Conservation (phyloP, 2,797 vertebrate genomes). For the Sorex maritimensis region DNA sequence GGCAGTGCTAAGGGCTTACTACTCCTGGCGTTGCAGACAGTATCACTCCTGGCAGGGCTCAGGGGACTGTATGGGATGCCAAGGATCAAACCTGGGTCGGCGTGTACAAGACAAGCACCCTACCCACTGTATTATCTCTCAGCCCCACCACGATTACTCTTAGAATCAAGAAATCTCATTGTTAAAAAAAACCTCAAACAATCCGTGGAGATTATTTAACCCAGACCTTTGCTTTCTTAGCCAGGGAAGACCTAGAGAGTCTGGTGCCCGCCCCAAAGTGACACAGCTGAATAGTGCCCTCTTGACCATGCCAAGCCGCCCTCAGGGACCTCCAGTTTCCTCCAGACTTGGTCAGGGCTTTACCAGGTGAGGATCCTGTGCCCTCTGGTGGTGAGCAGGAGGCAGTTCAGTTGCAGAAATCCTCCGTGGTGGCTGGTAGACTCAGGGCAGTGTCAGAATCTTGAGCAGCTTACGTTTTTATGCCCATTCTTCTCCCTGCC, state of each 20-base stretch:
- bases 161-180: slow-evolving; percentile 63
- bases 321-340: not conserved
- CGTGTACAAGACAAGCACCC: slow-evolving; percentile 39
- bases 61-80: not conserved
- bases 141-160: slow-evolving; percentile 35
- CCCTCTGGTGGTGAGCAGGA: not conserved
- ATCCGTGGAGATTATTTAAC: not conserved
- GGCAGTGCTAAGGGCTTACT: too few relatives aligned
- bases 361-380: not conserved
- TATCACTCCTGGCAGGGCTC: not conserved
- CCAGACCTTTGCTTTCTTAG: slow-evolving; percentile 65
- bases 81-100: slow-evolving; percentile 42
- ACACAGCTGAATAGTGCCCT: slow-evolving; percentile 8
- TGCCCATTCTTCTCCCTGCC: too few relatives aligned
- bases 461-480: slow-evolving; percentile 64
- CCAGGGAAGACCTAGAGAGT: slow-evolving; percentile 51
- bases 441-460: slow-evolving; percentile 12
- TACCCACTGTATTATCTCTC: slow-evolving; percentile 29
- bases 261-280: slow-evolving; percentile 34
- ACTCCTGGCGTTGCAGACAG: too few relatives aligned
- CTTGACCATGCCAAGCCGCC: not conserved
- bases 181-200: slow-evolving; percentile 31
- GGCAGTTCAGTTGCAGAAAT: not conserved
- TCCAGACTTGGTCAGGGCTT: not conserved
- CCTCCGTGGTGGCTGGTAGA: not conserved